phyloP scores from a whole-genome alignment of 2,888 invertebrate species.

The Harmothoe impar region DNA sequence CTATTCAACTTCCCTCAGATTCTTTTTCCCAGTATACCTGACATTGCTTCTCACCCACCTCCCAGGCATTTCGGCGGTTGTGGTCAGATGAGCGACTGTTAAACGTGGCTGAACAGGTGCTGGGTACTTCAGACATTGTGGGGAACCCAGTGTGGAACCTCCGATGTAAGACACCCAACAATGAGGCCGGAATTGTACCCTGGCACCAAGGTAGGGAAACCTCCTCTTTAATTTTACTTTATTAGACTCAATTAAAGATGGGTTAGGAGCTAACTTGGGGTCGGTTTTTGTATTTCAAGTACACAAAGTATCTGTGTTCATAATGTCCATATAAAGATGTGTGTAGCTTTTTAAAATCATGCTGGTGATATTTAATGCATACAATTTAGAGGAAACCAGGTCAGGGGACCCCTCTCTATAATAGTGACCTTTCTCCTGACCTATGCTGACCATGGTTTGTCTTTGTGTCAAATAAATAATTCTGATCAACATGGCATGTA shows the following conservation, averaged over 20 bases:
- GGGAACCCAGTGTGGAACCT: slow-evolving; percentile 82
- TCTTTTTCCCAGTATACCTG: no score
- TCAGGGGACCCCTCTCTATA: no score
- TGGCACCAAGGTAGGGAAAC: slow-evolving; percentile 81
- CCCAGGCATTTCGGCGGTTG: slow-evolving; percentile 76
- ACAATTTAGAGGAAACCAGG: no score
- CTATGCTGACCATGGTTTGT: background rate
- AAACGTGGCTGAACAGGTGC: slow-evolving; percentile 80
- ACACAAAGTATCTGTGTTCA: no score
- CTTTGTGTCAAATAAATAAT: background rate
- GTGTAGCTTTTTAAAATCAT: no score
- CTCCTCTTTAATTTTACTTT: background rate
- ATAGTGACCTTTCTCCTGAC: background rate
- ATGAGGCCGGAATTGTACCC: slow-evolving; percentile 80
- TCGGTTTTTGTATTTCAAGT: no score
- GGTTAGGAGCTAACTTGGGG: no score
- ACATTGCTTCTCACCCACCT: no score
- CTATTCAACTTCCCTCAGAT: no score
- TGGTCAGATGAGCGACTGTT: slow-evolving; percentile 79
- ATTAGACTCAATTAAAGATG: background rate
- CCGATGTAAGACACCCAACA: slow-evolving; percentile 80
- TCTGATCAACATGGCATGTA: background rate
- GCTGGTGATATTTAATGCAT: no score
- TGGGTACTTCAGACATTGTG: slow-evolving; percentile 79
- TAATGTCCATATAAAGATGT: no score